Percentiles rank a stretch among this genome's conserved stretches.
These are phyloP conservation scores for Hyles euphorbiae DNA, from an alignment of 1,140 invertebrate genomes.

Conservation along the genomic window DNA sequence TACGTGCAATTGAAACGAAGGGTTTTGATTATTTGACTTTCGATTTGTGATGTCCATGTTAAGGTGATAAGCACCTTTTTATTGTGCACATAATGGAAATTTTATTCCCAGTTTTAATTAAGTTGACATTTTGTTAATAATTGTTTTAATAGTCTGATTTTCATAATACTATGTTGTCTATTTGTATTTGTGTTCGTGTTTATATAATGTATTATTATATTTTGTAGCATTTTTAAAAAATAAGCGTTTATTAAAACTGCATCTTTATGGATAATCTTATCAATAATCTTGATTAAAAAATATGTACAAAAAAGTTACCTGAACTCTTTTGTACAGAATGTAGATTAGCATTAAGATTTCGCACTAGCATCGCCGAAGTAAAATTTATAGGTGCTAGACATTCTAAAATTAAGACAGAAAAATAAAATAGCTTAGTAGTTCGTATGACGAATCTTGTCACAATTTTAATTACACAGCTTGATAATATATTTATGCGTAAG, in stretches of 20 bases:
- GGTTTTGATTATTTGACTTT: slow-evolving; percentile 13
- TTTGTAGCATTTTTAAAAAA: slow-evolving; percentile 17
- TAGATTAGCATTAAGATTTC: slow-evolving; percentile 17
- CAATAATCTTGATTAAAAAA: slow-evolving; percentile 13
- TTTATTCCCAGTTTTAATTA: slow-evolving; percentile 42
- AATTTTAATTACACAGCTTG: too few species aligned
- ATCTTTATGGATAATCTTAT: slow-evolving; percentile 10
- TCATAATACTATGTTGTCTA: slow-evolving; percentile 40
- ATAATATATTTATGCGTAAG: too few species aligned
- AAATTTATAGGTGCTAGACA: slow-evolving; percentile 43
- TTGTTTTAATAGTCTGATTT: slow-evolving; percentile 52
- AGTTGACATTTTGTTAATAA: slow-evolving; percentile 44
- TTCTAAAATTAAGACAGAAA: slow-evolving; percentile 15
- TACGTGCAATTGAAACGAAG: slow-evolving; percentile 30
- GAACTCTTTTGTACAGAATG: slow-evolving; percentile 49
- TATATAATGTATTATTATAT: slow-evolving; percentile 13
- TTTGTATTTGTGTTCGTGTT: slow-evolving; percentile 35
- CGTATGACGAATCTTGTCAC: slow-evolving; percentile 7
- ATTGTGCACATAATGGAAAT: slow-evolving; percentile 37
- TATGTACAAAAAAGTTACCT: slow-evolving; percentile 70
- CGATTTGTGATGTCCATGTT: too few species aligned
- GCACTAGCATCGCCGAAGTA: slow-evolving; percentile 24
- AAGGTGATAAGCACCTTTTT: slow-evolving; percentile 39
- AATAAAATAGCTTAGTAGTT: slow-evolving; percentile 6
- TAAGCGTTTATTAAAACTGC: slow-evolving; percentile 25